Base-by-base conservation (phyloP, 2,797 vertebrate species). In the Sebastes goodei region DNA sequence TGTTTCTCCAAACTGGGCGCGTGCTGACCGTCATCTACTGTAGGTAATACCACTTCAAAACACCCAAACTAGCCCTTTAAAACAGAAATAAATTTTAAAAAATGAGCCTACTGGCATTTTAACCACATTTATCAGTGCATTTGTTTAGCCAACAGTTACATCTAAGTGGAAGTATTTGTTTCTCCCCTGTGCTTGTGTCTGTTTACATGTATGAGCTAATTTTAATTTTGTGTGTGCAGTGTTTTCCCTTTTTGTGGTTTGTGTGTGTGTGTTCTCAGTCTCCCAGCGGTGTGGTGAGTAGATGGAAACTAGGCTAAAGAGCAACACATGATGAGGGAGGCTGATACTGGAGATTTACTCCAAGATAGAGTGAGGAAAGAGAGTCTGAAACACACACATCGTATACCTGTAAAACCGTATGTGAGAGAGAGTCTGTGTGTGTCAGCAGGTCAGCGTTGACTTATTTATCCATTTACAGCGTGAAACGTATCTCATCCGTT, bases 171-270 rank as follows among this genome's bases (percentile, higher is more conserved):
- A 70, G 38, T 66, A 76, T 64, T 83, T 79, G 74, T 83, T 65
- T 71, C 23, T 68, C 4, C 25, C 21, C 3, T 10, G 59, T 83
- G 62, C 12, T 1, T 38, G 17, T 35, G 46, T 64, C 62, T 85
- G 77, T 89, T 87, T 84, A 83, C 88, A 84, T 76, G 70, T 79
- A 67, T 86, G 75, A 90, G 88, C 71, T 79, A 66, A 89, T 89
- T 83, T 88, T 21, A 78, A 60, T 85, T 74, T 53, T 53, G 27
- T 64, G 35, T 59, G 74, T 60, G 73, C 42, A 65, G 27, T 67
- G 25, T n/a, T 33, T 7, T 60, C 59, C 29, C 4, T n/a, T 42
- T 46, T 46, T 46, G 15, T 46, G 42, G 42, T 46, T n/a, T 52
- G 17, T 80, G 23, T n/a, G 42, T 17, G 21, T 73, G 6, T 46